Base-by-base conservation (phyloP, 1,140 invertebrate species). In the Magallana angulata region DNA sequence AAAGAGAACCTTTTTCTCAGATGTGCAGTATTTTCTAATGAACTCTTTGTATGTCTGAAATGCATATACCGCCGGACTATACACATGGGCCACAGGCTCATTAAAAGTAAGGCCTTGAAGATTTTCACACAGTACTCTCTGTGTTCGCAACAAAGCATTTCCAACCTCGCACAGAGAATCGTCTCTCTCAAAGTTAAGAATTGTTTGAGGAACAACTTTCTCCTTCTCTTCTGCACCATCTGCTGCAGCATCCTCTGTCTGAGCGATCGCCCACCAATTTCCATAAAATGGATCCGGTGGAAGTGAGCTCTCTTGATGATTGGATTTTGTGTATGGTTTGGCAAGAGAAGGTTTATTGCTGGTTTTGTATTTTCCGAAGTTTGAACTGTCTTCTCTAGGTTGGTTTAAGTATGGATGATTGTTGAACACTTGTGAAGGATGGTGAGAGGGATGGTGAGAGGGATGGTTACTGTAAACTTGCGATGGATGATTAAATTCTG, bases 51-150 rank as follows among this genome's bases (percentile, higher is more conserved):
- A 97, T 64, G 97, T 95, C 88, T 97, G 95, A 92, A 94, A 96
- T 2, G 97, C 97, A 96, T 98, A 98, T 91, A 97, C 96, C 62
- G 98, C 92, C 11, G 98, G 98, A 95, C 97, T 98, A 92, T 98
- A 98, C 30, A 97, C 94, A 93, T 96, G 97, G 36, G 95, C 93
- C 1, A 97, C 95, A 14, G 96, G 95, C 36, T 90, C 89, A 56
- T 90, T 85, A 84, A 93, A 90, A 68, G 86, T 87, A 2, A 93
- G 89, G 24, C 86, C 87, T 36, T 90, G 88, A 36, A 93, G 86
- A 81, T 89, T 85, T 57, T 91, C 89, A 90, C 92, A 92, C 85
- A 91, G 84, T n/a, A 85, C 87, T 71, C 89, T 90, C 88, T 93
- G 68, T 0, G 18, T 76, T 8, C 36, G 68, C 8, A 76, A 12